Base-by-base conservation (phyloP, 2,888 invertebrate species). In the Ormyrus labotus region DNA sequence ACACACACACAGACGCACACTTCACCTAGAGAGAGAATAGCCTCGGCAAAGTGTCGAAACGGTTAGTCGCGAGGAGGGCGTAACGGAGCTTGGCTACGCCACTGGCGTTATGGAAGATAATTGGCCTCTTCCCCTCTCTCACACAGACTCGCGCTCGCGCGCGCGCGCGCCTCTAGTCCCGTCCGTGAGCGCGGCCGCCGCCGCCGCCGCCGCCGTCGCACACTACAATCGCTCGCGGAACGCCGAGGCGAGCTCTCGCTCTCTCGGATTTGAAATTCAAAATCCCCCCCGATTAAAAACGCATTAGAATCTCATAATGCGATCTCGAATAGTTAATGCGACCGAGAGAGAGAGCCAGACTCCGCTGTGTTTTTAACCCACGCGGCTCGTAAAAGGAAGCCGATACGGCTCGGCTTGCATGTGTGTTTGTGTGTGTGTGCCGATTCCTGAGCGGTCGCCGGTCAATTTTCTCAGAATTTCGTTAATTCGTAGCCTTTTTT, bases 211-310 rank as follows among this genome's bases (percentile, higher is more conserved):
- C 19, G 19, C 19, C 19, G 19, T 2, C 19, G 19, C 34, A 34
- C 34, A 34, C 34, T 34, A 4, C 34, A 34, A 34, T 34, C 34
- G 34, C 34, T 34, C 34, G 34, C 34, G 55, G 76, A 65, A 72
- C 68, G 85, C 84, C 87, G 85, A 88, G 86, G 85, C 34, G 34
- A 34, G 34, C 34, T 34, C 34, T 34, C 34, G 3, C 34, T 34
- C 34, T 34, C 34, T 34, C 34, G 83, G 83, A 88, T 89, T 89
- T 89, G 87, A 89, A 89, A 89, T 90, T 89, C 88, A 89, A 89
- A 89, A 85, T 86, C 85, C 81, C 34, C 1, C 34, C 83, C 88
- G 88, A 90, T 90, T 90, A 90, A 90, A 90, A 88, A 88, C 89
- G 83, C 89, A 89, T 90, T 88, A 89, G 87, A 84, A 84, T 84